Base-by-base conservation (phyloP, 2,797 vertebrate genomes). In the Peromyscus nudipes region DNA sequence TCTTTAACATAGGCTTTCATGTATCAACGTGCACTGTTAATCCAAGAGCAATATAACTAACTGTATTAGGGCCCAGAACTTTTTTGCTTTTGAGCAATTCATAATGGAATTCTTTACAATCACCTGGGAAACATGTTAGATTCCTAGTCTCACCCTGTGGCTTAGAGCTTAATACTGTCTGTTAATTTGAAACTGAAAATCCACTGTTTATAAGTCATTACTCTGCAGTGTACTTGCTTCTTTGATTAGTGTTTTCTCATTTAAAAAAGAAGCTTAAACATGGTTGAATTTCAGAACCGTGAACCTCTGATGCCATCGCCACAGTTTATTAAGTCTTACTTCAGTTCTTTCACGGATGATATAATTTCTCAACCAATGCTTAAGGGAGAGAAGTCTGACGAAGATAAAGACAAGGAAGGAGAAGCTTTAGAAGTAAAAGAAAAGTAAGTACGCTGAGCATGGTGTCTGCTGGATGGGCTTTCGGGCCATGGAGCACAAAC, bases 281-380 rank as follows among this genome's bases (percentile, higher is more conserved):
- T 96, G 97, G 97, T 91, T 98, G 60, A 93, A 65, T 98, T 98
- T 91, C 98, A 99, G 99, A 99, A 99, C 98, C 99, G 99, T 65
- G 99, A 99, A 98, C 99, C 99, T 60, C 98, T 99, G 98, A 99
- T 99, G 99, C 99, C 99, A 85, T 99, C 99, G 4, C 99, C 99
- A 96, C 99, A 99, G 98, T 99, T 99, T 98, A 99, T 99, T 98
- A 99, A 99, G 98, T 99, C 99, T 89, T 99, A 99, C 98, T 99
- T 99, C 97, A 99, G 99, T 98, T 99, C 99, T 49, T 99, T 99
- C 98, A 99, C 99, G 0, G 99, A 99, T 96, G 99, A 99, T 98
- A 99, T 99, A 75, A 99, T 99, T 98, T 99, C 99, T 43, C 99
- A 99, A 95, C 99, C 99, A 13, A 99, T 99, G 98, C 99, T 99